Evolutionary conservation across 2,113 vertebrate genomes (phyloP), one percentile per base, ranked within the genome.

Genomic region (Callipepla squamata): DNA sequence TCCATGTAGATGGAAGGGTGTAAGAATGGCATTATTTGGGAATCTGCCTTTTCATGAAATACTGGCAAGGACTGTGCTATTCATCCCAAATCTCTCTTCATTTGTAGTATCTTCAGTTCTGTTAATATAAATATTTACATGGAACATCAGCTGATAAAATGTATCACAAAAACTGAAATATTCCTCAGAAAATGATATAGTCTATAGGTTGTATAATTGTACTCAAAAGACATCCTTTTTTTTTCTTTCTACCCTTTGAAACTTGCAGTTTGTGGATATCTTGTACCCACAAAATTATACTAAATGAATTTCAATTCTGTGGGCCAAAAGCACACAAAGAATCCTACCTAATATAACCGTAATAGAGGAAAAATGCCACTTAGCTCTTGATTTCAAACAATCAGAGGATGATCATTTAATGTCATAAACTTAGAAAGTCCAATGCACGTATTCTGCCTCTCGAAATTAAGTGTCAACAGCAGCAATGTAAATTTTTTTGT

Each of bases 391-490:
- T 93, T 65, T 91, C 16, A 65, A 85, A 79, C 30, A 59, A 89
- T 76, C 80, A 82, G 55, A 85, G 40, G 51, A 81, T 83, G 69
- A 70, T 68, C 70, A 78, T 90, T 96, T 81, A 91, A 86, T 63
- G 62, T 66, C 30, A 91, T 72, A 57, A 50, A 76, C 40, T 82
- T 79, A 76, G 7, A 62, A 70, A 87, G 32, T 63, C 63, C 83
- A 19, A 90, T 70, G 87, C 62, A 73, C 23, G 80, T 17, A 73
- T 15, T 16, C 44, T 77, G 34, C n/a, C 74, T 68, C 62, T 87
- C 89, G 48, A 83, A 91, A 91, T 74, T 38, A 36, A 70, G 51
- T 67, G 42, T 85, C 75, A 65, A 74, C 40, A 32, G 25, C n/a
- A 65, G 72, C 8, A 42, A 48, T 36, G 30, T 11, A 69, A 77